These are phyloP conservation scores for Phataginus tetradactyla DNA, from an alignment of 2,797 vertebrate species.

Conservation along the genomic window DNA sequence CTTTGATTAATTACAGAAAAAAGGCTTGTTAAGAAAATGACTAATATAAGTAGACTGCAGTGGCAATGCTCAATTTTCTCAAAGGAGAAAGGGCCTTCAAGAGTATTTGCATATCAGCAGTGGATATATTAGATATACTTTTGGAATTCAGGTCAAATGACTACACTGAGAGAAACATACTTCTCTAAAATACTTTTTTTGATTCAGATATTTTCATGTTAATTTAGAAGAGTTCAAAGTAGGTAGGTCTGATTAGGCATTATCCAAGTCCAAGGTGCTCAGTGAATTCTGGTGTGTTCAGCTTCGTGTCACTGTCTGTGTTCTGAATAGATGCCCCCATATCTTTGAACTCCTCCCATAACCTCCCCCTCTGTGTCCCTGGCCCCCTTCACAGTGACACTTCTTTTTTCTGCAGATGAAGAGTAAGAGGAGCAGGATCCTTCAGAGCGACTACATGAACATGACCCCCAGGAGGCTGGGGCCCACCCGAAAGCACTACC, in stretches of 20 bases:
- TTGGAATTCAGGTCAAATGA: constrained; percentile 45
- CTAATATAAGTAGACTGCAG: neutral
- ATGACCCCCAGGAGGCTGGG: constrained; percentile 85
- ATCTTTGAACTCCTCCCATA: constrained; percentile 36
- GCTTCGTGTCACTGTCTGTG: neutral
- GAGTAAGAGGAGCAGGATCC: constrained; percentile 80
- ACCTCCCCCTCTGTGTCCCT: neutral
- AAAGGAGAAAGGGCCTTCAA: neutral
- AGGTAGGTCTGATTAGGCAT: neutral
- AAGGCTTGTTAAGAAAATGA: constrained; percentile 14
- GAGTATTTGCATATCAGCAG: neutral
- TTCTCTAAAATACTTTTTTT: constrained; percentile 36
- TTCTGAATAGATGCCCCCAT: neutral
- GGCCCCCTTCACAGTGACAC: neutral
- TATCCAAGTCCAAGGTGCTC: neutral
- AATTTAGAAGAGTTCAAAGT: neutral
- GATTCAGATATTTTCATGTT: constrained; percentile 26
- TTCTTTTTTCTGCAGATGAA: constrained; percentile 80
- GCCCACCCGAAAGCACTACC: constrained; percentile 85
- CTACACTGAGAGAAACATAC: neutral
- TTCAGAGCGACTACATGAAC: constrained; percentile 89
- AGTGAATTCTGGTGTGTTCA: neutral
- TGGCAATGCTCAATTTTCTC: neutral
- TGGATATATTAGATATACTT: neutral
- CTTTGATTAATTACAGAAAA: constrained; percentile 33